Percentiles rank a stretch among this genome's conserved stretches.
These are phyloP conservation scores for Drosophila grimshawi DNA, from an alignment of 1,140 invertebrate genomes.

Conservation along the genomic window DNA sequence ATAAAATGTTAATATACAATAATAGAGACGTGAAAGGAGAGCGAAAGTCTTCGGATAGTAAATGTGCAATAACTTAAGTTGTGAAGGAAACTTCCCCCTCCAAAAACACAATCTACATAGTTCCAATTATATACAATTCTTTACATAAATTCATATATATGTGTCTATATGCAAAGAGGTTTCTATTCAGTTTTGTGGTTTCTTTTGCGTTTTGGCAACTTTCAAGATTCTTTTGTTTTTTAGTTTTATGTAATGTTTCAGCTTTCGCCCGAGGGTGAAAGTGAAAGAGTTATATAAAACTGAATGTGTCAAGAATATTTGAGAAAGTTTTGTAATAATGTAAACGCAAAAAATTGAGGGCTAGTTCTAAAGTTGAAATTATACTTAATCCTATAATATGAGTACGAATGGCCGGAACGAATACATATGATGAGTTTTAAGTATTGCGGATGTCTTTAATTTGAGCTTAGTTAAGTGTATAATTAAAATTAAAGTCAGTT, in stretches of 20 bases:
- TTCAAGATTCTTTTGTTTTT: slow-evolving; percentile 58
- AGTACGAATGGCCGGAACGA: slow-evolving; percentile 7
- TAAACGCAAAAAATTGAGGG: background rate
- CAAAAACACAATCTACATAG: slow-evolving; percentile 29
- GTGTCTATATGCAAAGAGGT: slow-evolving; percentile 2
- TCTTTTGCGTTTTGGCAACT: slow-evolving; percentile 9
- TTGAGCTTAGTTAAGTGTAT: slow-evolving; percentile 37
- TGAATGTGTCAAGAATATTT: slow-evolving; percentile 46
- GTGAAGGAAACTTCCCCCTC: slow-evolving; percentile 23
- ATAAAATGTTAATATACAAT: slow-evolving; percentile 4
- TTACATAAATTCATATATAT: background rate
- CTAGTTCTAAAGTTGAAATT: slow-evolving; percentile 9
- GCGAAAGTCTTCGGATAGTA: slow-evolving; percentile 67
- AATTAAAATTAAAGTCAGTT: slow-evolving; percentile 58
- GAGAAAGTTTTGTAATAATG: slow-evolving; percentile 51
- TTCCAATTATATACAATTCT: slow-evolving; percentile 8
- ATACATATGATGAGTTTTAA: slow-evolving; percentile 49
- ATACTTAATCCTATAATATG: slow-evolving; percentile 16
- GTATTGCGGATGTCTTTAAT: slow-evolving; percentile 30
- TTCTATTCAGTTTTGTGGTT: slow-evolving; percentile 19
- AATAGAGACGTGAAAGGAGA: slow-evolving; percentile 39
- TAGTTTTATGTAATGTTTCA: slow-evolving; percentile 43
- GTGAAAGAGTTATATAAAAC: slow-evolving; percentile 49
- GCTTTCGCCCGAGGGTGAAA: slow-evolving; percentile 49
- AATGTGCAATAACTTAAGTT: slow-evolving; percentile 70